Evolutionary conservation across 2,113 vertebrate species (phyloP).

Genomic region (Bothrops jararaca): DNA sequence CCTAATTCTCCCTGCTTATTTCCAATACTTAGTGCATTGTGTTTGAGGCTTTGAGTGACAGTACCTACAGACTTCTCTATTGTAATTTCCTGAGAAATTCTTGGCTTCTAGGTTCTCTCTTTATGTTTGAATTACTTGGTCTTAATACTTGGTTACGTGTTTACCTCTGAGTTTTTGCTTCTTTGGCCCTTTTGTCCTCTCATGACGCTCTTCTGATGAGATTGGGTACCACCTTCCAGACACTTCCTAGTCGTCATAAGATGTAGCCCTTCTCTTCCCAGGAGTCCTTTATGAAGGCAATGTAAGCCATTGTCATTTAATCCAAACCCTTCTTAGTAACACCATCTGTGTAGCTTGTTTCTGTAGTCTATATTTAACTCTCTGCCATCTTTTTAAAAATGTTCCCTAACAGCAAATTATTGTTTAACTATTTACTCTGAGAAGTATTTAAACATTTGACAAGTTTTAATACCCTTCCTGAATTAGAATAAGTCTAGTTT

Average conservation of each 20-base stretch:
- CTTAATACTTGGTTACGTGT: not conserved
- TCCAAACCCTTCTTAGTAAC: not conserved
- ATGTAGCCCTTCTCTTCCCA: not conserved
- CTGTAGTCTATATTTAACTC: not conserved
- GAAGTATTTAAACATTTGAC: not conserved
- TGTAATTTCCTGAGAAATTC: not conserved
- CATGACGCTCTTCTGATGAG: not conserved
- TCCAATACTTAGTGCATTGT: not conserved
- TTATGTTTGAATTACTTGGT: not conserved
- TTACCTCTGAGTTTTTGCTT: not conserved
- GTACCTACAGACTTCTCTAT: not conserved
- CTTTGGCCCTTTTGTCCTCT: not conserved
- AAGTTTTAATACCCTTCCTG: not conserved
- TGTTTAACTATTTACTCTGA: not conserved
- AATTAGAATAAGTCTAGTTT: not conserved
- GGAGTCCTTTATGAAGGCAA: not conserved
- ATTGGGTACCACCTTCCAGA: not conserved
- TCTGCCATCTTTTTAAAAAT: not conserved
- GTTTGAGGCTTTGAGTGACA: not conserved
- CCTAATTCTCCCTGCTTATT: not conserved
- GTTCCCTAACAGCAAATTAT: not conserved
- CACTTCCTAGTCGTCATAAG: not conserved
- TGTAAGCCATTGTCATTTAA: not conserved
- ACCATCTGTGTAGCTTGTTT: not conserved
- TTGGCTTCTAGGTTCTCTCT: not conserved